phyloP scores from a whole-genome alignment of 2,888 invertebrate genomes.

The Drosophila merina region DNA sequence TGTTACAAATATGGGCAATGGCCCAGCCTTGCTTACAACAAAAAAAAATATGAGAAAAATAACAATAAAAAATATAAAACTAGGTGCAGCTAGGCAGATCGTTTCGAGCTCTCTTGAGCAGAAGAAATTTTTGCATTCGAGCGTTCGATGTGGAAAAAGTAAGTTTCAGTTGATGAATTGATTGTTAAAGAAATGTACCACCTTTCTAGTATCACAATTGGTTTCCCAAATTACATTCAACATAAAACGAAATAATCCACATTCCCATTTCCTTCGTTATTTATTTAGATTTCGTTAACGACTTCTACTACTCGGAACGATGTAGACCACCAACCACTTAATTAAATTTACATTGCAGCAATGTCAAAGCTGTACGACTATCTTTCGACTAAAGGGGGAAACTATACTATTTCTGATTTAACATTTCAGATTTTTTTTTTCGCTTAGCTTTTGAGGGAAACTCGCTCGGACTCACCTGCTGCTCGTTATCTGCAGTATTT shows the following conservation, averaged over 20 bases:
- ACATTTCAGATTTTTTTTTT: conserved; percentile 15
- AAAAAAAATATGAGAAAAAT: neutral
- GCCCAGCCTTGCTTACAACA: conserved; percentile 13
- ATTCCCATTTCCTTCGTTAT: neutral
- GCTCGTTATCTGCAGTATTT: conserved; percentile 73
- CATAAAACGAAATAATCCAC: neutral
- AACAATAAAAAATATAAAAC: conserved; percentile 7
- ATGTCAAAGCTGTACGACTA: conserved; percentile 2
- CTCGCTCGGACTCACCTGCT: conserved; percentile 56
- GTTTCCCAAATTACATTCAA: neutral
- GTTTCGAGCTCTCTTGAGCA: conserved; percentile 14
- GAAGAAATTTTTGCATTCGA: conserved; percentile 19
- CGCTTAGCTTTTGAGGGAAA: conserved; percentile 27
- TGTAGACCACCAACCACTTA: conserved; percentile 6
- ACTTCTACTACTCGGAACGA: neutral
- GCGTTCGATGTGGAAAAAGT: neutral
- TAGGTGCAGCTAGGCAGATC: conserved; percentile 42
- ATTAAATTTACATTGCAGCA: conserved; percentile 16
- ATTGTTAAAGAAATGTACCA: conserved; percentile 2
- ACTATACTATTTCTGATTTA: conserved; percentile 19
- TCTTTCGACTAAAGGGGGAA: conserved; percentile 2
- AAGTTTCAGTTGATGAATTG: neutral
- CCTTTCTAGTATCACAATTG: conserved; percentile 2
- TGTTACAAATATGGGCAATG: conserved; percentile 41
- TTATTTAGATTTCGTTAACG: neutral